These are phyloP conservation scores for Acanthosepion esculentum DNA, from an alignment of 2,888 invertebrate species.

Conservation along the genomic window DNA sequence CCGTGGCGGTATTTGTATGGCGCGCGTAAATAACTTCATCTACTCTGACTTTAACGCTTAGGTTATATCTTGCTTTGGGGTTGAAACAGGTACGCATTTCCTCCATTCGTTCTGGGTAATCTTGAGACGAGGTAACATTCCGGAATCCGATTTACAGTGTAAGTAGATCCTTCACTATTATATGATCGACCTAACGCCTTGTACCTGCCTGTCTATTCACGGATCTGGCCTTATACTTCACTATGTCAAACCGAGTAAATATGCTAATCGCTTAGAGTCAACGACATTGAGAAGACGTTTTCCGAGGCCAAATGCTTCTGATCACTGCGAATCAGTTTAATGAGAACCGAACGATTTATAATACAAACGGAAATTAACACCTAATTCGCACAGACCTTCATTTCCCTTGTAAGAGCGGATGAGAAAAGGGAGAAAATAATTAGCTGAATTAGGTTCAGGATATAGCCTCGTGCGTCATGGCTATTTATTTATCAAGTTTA, in stretches of 20 bases:
- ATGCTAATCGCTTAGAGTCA: not conserved
- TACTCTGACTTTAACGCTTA: no score
- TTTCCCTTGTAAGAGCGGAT: not conserved
- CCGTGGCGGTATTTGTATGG: no score
- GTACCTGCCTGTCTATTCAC: no score
- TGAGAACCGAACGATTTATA: not conserved
- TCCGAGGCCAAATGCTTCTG: not conserved
- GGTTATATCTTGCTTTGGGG: no score
- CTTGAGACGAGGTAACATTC: no score
- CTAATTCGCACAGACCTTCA: conserved; percentile 33
- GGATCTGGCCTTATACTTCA: no score
- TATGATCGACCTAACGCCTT: no score
- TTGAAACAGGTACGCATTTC: no score
- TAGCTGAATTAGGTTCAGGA: not conserved
- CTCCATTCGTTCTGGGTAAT: no score
- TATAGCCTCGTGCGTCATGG: not conserved
- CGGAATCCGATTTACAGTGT: no score
- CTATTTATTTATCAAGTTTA: not conserved
- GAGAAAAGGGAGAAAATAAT: not conserved
- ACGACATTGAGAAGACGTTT: not conserved
- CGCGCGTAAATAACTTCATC: no score
- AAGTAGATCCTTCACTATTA: no score
- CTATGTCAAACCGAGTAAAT: not conserved
- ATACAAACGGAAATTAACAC: not conserved
- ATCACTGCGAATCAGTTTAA: not conserved